These are phyloP conservation scores for Tetragonula carbonaria DNA, from an alignment of 2,888 invertebrate species.

Conservation along the genomic window DNA sequence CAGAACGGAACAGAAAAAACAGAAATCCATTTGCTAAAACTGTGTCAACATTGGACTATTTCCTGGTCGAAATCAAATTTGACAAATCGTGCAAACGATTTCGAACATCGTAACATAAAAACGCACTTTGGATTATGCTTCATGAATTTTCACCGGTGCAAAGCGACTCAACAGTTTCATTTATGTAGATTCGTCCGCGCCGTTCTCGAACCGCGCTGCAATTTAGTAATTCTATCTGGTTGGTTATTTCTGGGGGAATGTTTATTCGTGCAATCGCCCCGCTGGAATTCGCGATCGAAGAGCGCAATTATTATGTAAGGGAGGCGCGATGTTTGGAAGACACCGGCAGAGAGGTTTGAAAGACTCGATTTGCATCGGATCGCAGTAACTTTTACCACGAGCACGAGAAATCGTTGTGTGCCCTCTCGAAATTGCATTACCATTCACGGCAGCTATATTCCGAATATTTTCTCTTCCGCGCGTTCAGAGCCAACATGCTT, in stretches of 20 bases:
- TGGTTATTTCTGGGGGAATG: constrained; percentile 65
- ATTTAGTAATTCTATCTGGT: constrained; percentile 41
- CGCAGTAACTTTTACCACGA: constrained; percentile 31
- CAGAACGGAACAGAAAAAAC: no score
- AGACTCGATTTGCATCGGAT: constrained; percentile 51
- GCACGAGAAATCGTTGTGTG: constrained; percentile 31
- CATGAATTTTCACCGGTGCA: constrained; percentile 41
- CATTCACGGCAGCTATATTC: constrained; percentile 6
- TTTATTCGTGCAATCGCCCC: constrained; percentile 51
- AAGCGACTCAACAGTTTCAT: constrained; percentile 77
- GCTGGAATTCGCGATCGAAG: constrained; percentile 64
- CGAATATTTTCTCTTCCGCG: constrained; percentile 30
- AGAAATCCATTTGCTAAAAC: background rate
- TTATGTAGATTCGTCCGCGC: constrained; percentile 73
- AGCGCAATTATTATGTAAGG: constrained; percentile 67
- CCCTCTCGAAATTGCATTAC: constrained; percentile 42
- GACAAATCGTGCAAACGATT: background rate
- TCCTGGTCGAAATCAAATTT: background rate
- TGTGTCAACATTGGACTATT: background rate
- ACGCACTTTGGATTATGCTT: constrained; percentile 1
- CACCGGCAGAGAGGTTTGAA: constrained; percentile 15
- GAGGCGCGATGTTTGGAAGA: constrained; percentile 56
- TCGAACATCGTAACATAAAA: background rate
- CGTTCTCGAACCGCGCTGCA: constrained; percentile 10
- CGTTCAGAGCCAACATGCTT: constrained; percentile 19